Base-by-base conservation (phyloP, 2,113 vertebrate genomes). In the Excalfactoria chinensis region DNA sequence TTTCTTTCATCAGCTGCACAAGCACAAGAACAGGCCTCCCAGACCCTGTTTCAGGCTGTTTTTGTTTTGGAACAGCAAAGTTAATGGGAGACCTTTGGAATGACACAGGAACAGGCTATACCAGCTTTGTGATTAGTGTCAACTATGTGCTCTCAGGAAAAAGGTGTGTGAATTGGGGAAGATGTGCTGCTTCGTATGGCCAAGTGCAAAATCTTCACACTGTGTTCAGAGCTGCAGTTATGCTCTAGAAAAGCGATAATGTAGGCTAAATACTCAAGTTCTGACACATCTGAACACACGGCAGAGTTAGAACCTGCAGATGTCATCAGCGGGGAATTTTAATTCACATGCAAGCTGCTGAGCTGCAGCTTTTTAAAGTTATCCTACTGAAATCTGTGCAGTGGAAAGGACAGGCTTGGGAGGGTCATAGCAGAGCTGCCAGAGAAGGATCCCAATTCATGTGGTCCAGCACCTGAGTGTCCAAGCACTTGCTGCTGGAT, bases 61-160 rank as follows among this genome's bases (percentile, higher is more conserved):
- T 59, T 59, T 40, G 15, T 25, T 83, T 58, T 35, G 44, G 16
- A 81, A 43, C 55, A 73, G 11, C 32, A n/a, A 58, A 69, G 49
- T 68, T 84, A 53, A 19, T 0, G 0, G 3, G 17, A 7, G 3
- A 35, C 32, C n/a, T 60, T 9, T 35, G 25, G 46, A 15, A 44
- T 64, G 30, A 23, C 11, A 20, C 18, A 88, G 25, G n/a, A 84
- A 20, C 30, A 78, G 22, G 15, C 16, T 69, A 28, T 55, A 35
- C 23, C 26, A 53, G 0, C 15, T 58, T 68, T 35, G 60, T 5
- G 0, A 9, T 71, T 88, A 14, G 10, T 18, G 9, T 64, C 48
- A 51, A 9, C 22, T n/a, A 49, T 7, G 3, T 49, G 51, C 73
- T 74, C 32, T 6, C 1, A 11, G 28, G 25, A 66, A 60, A 75